These are phyloP conservation scores for Acropternis orthonyx DNA, from an alignment of 2,797 vertebrate species.

Conservation along the genomic window DNA sequence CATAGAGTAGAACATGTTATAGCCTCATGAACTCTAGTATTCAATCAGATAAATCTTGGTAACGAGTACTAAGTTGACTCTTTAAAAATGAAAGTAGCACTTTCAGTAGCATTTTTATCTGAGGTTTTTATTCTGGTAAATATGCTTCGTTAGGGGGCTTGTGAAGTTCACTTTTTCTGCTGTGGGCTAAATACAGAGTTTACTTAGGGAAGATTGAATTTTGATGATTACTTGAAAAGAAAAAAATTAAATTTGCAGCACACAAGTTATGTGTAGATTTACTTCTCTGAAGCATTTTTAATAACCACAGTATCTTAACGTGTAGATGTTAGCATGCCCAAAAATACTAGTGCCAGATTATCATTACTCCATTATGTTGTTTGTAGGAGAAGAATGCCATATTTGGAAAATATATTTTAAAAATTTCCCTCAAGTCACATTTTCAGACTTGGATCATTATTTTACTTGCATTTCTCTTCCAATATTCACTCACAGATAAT, in stretches of 20 bases:
- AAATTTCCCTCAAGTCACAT: neutral
- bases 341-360: neutral
- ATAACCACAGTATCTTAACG: neutral
- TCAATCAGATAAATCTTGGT: neutral
- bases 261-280: neutral
- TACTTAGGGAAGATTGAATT: neutral
- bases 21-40: neutral
- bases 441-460: constrained; percentile 13
- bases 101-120: neutral
- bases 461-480: neutral
- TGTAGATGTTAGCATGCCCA: neutral
- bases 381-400: neutral
- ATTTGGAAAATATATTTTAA: neutral
- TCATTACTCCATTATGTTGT: neutral
- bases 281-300: neutral
- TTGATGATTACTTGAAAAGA: neutral
- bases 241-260: neutral
- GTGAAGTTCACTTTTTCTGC: neutral
- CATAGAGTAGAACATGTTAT: neutral
- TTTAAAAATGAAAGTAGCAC: neutral
- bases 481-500: neutral
- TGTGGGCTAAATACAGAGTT: neutral
- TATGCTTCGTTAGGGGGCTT: neutral
- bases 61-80: neutral
- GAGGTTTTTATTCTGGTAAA: neutral